Evolutionary conservation across 2,888 invertebrate genomes (phyloP).

Genomic region (Notocelia uddmanniana): DNA sequence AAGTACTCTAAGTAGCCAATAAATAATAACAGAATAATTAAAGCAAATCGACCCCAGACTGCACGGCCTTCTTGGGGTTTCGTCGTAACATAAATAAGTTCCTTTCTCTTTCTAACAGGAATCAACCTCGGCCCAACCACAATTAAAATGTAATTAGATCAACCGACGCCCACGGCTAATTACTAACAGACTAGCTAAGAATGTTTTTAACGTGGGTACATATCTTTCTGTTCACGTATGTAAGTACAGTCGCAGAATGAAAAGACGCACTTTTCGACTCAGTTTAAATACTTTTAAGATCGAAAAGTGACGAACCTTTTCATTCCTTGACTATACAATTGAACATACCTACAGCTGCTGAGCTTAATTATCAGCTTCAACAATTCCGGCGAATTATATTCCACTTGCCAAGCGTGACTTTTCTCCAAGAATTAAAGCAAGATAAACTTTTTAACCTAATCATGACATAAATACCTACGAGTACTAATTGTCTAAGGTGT

Average conservation of each 20-base stretch:
- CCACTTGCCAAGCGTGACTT: too few species aligned
- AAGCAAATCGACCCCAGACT: neutral
- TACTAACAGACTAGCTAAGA: neutral
- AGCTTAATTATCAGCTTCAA: too few species aligned
- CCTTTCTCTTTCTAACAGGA: conserved; percentile 23
- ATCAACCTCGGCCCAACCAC: conserved; percentile 19
- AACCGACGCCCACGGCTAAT: conserved; percentile 27
- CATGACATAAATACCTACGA: too few species aligned
- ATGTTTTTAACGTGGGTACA: neutral
- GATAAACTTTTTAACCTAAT: too few species aligned
- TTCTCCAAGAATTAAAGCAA: too few species aligned
- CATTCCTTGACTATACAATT: too few species aligned
- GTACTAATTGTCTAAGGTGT: too few species aligned
- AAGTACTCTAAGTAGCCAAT: neutral
- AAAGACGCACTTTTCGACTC: too few species aligned
- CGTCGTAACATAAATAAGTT: conserved; percentile 8
- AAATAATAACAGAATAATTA: neutral
- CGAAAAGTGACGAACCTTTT: too few species aligned
- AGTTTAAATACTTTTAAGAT: too few species aligned
- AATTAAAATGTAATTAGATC: conserved; percentile 38
- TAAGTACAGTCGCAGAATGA: too few species aligned
- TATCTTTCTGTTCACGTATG: neutral
- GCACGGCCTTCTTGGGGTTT: conserved; percentile 14
- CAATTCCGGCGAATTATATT: too few species aligned
- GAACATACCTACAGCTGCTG: neutral